phyloP scores from a whole-genome alignment of 2,797 vertebrate genomes.

The Alca torda region DNA sequence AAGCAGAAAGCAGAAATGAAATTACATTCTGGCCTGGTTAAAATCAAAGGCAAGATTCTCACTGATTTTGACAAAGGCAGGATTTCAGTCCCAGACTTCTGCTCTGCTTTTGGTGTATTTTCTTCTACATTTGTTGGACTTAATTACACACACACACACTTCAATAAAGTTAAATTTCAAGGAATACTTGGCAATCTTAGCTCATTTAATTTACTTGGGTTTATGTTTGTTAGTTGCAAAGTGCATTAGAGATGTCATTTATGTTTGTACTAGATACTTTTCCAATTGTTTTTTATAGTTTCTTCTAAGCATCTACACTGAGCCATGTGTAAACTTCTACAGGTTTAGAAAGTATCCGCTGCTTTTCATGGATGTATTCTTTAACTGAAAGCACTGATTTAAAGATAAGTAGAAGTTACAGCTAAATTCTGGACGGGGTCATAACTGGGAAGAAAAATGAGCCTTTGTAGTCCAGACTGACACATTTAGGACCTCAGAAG shows the following conservation, averaged over 20 bases:
- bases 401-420: background rate
- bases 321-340: background rate
- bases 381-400: background rate
- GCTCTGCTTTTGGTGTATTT: background rate
- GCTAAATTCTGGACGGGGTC: background rate
- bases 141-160: background rate
- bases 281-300: background rate
- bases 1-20: background rate
- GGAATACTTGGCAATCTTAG: background rate
- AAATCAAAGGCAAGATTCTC: background rate
- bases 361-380: background rate
- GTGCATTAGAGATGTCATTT: background rate
- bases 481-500: background rate
- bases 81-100: background rate
- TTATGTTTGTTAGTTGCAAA: background rate
- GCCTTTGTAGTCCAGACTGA: background rate
- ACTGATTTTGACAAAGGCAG: background rate
- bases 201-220: background rate
- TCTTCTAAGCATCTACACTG: background rate
- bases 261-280: background rate
- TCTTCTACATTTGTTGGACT: background rate
- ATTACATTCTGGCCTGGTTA: background rate
- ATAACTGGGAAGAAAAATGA: background rate
- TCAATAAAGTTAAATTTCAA: background rate
- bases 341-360: background rate